Percentiles rank a stretch among this genome's conserved stretches.
phyloP scores from a whole-genome alignment of 2,888 invertebrate species.

The Meloe dianella region DNA sequence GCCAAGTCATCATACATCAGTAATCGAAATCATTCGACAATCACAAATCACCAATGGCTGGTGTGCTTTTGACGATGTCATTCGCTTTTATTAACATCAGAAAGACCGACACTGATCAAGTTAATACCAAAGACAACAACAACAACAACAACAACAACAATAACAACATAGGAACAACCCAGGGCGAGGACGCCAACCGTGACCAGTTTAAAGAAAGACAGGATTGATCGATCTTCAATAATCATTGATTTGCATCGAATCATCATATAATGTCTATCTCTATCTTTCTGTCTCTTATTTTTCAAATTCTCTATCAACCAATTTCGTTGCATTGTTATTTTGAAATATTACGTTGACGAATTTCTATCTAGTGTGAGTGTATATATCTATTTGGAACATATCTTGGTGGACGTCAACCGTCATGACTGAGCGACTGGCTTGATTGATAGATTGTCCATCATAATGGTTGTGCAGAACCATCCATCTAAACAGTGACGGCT shows the following conservation, averaged over 20 bases:
- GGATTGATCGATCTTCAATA: constrained; percentile 11
- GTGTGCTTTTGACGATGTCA: constrained; percentile 27
- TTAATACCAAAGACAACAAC: constrained; percentile 23
- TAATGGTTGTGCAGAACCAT: constrained; percentile 58
- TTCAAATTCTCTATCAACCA: background rate
- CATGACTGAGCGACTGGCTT: constrained; percentile 55
- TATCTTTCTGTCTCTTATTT: background rate
- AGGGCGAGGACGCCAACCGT: constrained; percentile 23
- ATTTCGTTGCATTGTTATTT: background rate
- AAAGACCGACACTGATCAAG: constrained; percentile 26
- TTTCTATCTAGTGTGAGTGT: background rate
- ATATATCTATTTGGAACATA: constrained; percentile 24
- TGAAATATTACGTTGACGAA: background rate
- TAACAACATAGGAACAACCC: constrained; percentile 11
- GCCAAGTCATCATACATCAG: constrained; percentile 24
- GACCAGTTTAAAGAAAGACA: constrained; percentile 13
- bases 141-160: no score
- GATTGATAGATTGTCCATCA: constrained; percentile 62
- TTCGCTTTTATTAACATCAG: constrained; percentile 31
- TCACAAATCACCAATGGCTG: constrained; percentile 27
- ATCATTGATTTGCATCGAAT: constrained; percentile 12
- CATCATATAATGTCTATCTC: background rate
- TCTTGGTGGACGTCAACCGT: constrained; percentile 49
- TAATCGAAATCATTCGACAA: constrained; percentile 22
- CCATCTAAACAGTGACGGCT: constrained; percentile 54